phyloP scores from a whole-genome alignment of 2,113 vertebrate genomes.

The Noturus placidus region DNA sequence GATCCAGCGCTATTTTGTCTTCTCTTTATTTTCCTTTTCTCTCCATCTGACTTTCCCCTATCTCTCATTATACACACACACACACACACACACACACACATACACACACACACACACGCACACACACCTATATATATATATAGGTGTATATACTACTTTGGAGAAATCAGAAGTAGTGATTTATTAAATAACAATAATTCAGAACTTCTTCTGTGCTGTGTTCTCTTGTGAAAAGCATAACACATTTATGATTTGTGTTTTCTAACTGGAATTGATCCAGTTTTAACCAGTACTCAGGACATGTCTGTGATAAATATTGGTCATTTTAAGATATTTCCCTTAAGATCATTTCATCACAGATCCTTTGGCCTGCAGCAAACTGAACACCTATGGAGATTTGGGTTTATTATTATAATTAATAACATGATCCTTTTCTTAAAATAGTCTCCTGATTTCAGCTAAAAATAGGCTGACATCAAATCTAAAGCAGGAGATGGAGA shows the following conservation, averaged over 20 bases:
- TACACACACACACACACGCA: too few species aligned
- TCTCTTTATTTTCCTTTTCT: background rate
- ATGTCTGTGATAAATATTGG: background rate
- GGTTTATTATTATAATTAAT: conserved; percentile 52
- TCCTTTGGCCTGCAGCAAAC: background rate
- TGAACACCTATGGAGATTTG: conserved; percentile 21
- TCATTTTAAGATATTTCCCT: conserved; percentile 9
- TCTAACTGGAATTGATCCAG: background rate
- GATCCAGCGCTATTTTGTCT: conserved; percentile 5
- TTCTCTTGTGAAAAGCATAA: background rate
- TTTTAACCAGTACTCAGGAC: background rate
- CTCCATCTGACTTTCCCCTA: background rate
- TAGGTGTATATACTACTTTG: too few species aligned
- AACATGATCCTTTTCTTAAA: conserved; percentile 51
- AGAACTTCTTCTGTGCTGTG: conserved; percentile 9
- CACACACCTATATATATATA: too few species aligned
- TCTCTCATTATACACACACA: too few species aligned
- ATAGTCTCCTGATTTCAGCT: conserved; percentile 51
- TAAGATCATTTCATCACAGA: background rate
- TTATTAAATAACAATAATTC: conserved; percentile 12
- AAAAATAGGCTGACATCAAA: conserved; percentile 58
- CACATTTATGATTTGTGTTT: background rate
- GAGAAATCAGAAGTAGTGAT: background rate
- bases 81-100: conserved; percentile 1
- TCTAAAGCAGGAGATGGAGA: conserved; percentile 34